A percentile compares a stretch with the other conserved stretches of the same genome.
phyloP scores from a whole-genome alignment of 2,113 vertebrate genomes.

The Lates calcarifer region DNA sequence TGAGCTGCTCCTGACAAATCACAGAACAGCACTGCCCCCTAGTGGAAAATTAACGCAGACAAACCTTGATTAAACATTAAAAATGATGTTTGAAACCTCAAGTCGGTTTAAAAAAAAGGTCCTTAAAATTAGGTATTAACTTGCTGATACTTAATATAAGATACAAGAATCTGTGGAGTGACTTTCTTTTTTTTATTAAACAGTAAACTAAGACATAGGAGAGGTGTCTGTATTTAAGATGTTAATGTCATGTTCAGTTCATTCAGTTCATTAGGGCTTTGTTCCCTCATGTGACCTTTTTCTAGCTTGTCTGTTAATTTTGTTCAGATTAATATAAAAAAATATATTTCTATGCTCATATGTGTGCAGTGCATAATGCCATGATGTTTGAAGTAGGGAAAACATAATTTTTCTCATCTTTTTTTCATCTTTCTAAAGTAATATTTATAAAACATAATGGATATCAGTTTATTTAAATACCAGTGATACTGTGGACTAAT shows the following conservation, averaged over 20 bases:
- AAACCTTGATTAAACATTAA: not conserved
- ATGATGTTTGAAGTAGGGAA: not conserved
- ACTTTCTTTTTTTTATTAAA: not conserved
- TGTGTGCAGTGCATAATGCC: not conserved
- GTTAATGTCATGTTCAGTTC: not conserved
- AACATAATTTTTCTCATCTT: too few relatives aligned
- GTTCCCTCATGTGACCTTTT: not conserved
- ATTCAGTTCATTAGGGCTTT: not conserved
- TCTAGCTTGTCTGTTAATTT: not conserved
- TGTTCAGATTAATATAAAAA: not conserved
- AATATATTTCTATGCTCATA: too few relatives aligned
- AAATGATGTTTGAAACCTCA: not conserved
- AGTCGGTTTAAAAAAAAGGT: too few relatives aligned
- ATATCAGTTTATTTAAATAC: not conserved
- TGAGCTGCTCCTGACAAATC: not conserved
- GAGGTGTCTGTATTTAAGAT: not conserved
- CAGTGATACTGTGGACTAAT: not conserved
- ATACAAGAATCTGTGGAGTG: not conserved
- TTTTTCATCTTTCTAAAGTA: not conserved
- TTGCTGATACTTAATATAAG: not conserved
- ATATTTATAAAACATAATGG: not conserved
- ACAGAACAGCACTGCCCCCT: slow-evolving; percentile 47
- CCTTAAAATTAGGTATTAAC: not conserved
- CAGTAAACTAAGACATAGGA: not conserved
- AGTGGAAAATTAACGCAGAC: slow-evolving; percentile 28